These are phyloP conservation scores for Astreopora myriophthalma DNA, from an alignment of 64 coral and sea anemone species.

Conservation along the genomic window DNA sequence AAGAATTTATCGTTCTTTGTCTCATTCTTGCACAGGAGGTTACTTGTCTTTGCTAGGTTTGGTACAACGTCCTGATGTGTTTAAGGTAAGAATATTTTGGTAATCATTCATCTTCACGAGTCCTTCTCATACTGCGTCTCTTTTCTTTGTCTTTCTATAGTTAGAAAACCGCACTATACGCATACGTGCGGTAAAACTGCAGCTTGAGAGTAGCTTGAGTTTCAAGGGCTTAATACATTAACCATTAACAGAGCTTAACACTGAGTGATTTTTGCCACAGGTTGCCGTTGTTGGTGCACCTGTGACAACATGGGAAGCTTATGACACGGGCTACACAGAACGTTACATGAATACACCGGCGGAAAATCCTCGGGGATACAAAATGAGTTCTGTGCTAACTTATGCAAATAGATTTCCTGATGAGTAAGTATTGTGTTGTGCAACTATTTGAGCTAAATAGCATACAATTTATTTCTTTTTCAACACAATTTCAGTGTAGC, in stretches of 20 bases:
- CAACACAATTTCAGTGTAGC: background rate
- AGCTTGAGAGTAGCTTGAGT: no score
- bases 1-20: background rate
- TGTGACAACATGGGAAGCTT: constrained; percentile 95
- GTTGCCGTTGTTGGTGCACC: constrained; percentile 95
- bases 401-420: constrained; percentile 90
- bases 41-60: constrained; percentile 89
- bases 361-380: constrained; percentile 83
- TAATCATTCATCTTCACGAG: background rate
- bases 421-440: constrained; percentile 68
- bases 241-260: no score
- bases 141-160: no score
- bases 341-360: constrained; percentile 96
- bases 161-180: no score
- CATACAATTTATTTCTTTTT: background rate
- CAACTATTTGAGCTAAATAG: no score
- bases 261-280: constrained; percentile 34
- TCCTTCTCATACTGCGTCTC: background rate
- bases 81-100: constrained; percentile 18
- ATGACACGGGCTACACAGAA: constrained; percentile 97
- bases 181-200: no score
- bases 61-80: constrained; percentile 74
- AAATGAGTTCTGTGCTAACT: constrained; percentile 83
- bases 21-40: constrained; percentile 49
- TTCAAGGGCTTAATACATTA: no score